Base-by-base conservation (phyloP, 2,888 invertebrate species). In the Ypsolopha sequella region DNA sequence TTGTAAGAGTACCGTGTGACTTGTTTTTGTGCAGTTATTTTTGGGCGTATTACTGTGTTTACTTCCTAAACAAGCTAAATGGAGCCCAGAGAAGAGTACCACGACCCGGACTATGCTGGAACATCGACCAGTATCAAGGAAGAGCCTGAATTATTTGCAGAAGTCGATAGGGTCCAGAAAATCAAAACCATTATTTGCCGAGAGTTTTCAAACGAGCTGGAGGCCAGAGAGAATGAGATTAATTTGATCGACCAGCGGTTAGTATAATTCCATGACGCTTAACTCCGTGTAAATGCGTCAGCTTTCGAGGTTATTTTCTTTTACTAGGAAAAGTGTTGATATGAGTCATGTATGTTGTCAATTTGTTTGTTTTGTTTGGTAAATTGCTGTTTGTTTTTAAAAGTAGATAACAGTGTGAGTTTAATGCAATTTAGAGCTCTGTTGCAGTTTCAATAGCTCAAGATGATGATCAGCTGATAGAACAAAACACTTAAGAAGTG, bases 131-230 rank as follows among this genome's bases (percentile, higher is more conserved):
- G 61, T 50, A 63, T 68, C 2, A 72, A 73, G 53, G 73, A 74
- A 53, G 74, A 76, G 53, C 59, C 65, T 0, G 60, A 58, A 45
- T 64, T 53, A 36, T 36, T 65, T 14, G 58, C 72, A 0, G 78
- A 80, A 51, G 88, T 87, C 48, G 78, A 81, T 59, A 79, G 80
- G 68, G 62, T 76, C 38, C 70, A 75, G 24, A 89, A 85, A 70
- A 88, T 92, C 54, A 82, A 87, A 57, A 76, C 84, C 34, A 91
- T 95, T 50, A 88, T 95, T 36, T 88, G 89, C 58, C 87, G 87
- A 53, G 93, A 95, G 74, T 95, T 95, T 77, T 82, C 89, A 45
- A 88, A 87, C 48, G 95, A 95, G 70, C 80, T 95, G 9, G 80
- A 87, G 48, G 67, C 80, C 1, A 91, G 93, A 64, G 91, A 93